A percentile compares a stretch with the other conserved stretches of the same genome.
These are phyloP conservation scores for Lepidochrysops patricia DNA, from an alignment of 2,888 invertebrate species.

Conservation along the genomic window DNA sequence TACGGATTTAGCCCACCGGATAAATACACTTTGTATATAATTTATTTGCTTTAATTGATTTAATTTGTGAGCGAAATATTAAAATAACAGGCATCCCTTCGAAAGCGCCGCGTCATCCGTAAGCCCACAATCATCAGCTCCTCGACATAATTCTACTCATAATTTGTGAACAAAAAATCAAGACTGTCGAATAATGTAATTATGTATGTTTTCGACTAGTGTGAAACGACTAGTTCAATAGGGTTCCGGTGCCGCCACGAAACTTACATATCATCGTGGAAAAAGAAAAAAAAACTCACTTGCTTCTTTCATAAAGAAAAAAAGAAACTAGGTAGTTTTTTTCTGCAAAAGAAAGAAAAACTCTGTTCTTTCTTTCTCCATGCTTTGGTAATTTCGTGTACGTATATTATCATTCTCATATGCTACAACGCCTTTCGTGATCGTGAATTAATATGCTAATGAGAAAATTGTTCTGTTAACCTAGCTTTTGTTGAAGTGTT, in stretches of 20 bases:
- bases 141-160: constrained; percentile 65
- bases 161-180: constrained; percentile 65
- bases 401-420: background rate
- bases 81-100: constrained; percentile 26
- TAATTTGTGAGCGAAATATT: constrained; percentile 10
- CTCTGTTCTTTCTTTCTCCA: background rate
- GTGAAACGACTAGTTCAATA: constrained; percentile 69
- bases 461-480: background rate
- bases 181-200: constrained; percentile 63
- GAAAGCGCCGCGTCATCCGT: constrained; percentile 48
- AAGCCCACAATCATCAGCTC: constrained; percentile 61
- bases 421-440: background rate
- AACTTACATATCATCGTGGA: constrained; percentile 39
- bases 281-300: constrained; percentile 28
- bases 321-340: too few relatives aligned
- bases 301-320: too few relatives aligned
- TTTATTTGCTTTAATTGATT: background rate
- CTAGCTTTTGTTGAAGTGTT: background rate
- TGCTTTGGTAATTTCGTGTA: background rate
- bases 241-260: constrained; percentile 31
- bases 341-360: too few relatives aligned
- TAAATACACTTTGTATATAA: background rate
- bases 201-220: constrained; percentile 61
- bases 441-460: background rate
- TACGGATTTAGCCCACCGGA: too few relatives aligned